phyloP scores from a whole-genome alignment of 2,113 vertebrate genomes.

The Cololabis saira region DNA sequence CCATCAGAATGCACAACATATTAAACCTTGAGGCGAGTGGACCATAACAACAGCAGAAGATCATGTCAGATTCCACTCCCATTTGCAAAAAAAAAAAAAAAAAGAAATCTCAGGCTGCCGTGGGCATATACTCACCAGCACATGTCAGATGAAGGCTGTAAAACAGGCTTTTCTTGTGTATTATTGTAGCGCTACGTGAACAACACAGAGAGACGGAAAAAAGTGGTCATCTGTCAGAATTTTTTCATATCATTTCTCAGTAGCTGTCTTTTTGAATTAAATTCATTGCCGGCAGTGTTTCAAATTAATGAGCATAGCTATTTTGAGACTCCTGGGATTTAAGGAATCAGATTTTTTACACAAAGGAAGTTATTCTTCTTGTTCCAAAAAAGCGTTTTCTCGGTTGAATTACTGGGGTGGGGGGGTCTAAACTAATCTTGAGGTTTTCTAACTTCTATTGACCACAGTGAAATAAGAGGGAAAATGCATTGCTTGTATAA shows the following conservation, averaged over 20 bases:
- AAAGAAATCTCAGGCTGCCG: slow-evolving; percentile 4
- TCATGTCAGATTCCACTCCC: slow-evolving; percentile 31
- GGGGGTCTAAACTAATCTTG: too few species aligned
- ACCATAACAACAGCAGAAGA: slow-evolving; percentile 33
- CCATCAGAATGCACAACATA: slow-evolving; percentile 32
- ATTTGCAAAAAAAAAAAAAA: slow-evolving; percentile 12
- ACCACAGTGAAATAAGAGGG: too few species aligned
- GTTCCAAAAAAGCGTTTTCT: background rate
- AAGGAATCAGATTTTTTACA: background rate
- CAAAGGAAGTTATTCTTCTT: background rate
- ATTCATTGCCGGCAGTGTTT: background rate
- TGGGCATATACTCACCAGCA: slow-evolving; percentile 13
- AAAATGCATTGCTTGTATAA: too few species aligned
- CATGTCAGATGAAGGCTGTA: slow-evolving; percentile 15
- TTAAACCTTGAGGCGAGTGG: slow-evolving; percentile 24
- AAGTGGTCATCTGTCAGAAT: slow-evolving; percentile 22
- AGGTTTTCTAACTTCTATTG: too few species aligned
- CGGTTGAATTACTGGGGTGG: too few species aligned
- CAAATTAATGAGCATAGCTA: slow-evolving; percentile 5
- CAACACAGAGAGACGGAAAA: slow-evolving; percentile 7
- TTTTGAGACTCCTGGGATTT: slow-evolving; percentile 11
- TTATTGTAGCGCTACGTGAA: slow-evolving; percentile 9
- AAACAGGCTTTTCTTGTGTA: slow-evolving; percentile 33
- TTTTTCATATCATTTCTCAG: slow-evolving; percentile 15
- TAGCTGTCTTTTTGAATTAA: slow-evolving; percentile 11